Base-by-base conservation (phyloP, 2,797 vertebrate genomes). In the Labroides dimidiatus region DNA sequence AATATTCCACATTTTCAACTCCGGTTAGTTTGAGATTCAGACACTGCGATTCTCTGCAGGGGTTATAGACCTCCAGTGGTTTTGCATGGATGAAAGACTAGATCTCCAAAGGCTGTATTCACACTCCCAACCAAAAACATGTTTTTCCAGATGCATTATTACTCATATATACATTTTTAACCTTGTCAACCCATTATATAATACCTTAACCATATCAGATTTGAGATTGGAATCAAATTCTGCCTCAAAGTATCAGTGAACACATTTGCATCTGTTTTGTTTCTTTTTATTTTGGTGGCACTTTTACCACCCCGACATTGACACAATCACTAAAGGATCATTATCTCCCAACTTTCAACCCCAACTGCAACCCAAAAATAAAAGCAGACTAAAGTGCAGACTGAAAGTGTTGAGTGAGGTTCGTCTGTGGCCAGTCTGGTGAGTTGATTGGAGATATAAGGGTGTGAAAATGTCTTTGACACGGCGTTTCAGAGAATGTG, bases 401-500 rank as follows among this genome's bases (percentile, higher is more conserved):
- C 42, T 20, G 30, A 69, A 48, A 7, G 57, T 33, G 48, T 10
- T 63, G 66, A 60, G 45, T 59, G 55, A 47, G 47, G 17, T 53
- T 24, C 71, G 60, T 69, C 73, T 44, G 54, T 19, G 63, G 41
- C 53, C 19, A 62, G 75, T 70, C 17, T 51, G 12, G 19, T 52
- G 47, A 12, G 13, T 41, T 50, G 59, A 19, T 66, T 16, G 2
- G 59, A 79, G 75, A 75, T 86, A 64, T 63, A 20, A 64, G 64
- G 62, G 72, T 64, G 77, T 72, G 66, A 62, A 87, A 81, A 78
- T 63, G 72, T 69, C 74, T 74, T 45, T 71, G 70, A 78, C 64
- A 33, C 64, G 66, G 24, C 52, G 61, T 72, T 71, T 63, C 7
- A 39, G 74, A 80, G 74, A 81, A 89, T 83, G 80, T 84, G 84